Evolutionary conservation across 2,888 invertebrate species (phyloP), one percentile per base, ranked within the genome.

Genomic region (Hypselothyrea guttata): DNA sequence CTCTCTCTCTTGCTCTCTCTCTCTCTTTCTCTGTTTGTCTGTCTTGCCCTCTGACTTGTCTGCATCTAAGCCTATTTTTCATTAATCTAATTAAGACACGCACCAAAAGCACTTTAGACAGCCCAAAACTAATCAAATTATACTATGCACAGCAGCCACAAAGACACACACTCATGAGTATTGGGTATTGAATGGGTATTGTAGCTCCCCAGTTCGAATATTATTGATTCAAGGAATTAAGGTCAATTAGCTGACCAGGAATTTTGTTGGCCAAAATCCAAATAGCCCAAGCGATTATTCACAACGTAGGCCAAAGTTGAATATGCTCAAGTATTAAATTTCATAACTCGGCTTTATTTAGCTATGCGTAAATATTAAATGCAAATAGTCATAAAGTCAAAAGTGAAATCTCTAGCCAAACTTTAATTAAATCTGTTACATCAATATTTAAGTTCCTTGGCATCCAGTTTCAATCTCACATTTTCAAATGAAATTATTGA

Each of bases 221-320:
- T 63, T 77, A 81, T 77, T 81, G 77, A 77, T 77, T 77, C 61
- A 45, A 52, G 28, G 49, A 59, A 77, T 81, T 77, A 70, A 49
- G 75, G 75, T 75, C 75, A 77, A 77, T 77, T 77, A 72, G 72
- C 51, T 62, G 49, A 31, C 13, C 4, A 41, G 61, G 54, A 49
- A 72, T 60, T 70, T 75, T 59, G 64, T 63, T 62, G 40, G 22
- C 22, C 22, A 22, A 22, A 22, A 22, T 22, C 22, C 22, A 22
- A 22, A 22, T 22, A 22, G 22, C 5, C 22, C 22, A 22, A 22
- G 5, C 5, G 5, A 4, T 22, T 5, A 22, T 22, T 22, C 22
- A 22, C 22, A 22, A 22, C 22, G 22, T 2, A 22, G 22, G 22
- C 3, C 22, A 22, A 22, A 22, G 22, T 22, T 22, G 2, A 22